Evolutionary conservation across 2,113 vertebrate genomes (phyloP).

Genomic region (Archocentrus centrarchus): DNA sequence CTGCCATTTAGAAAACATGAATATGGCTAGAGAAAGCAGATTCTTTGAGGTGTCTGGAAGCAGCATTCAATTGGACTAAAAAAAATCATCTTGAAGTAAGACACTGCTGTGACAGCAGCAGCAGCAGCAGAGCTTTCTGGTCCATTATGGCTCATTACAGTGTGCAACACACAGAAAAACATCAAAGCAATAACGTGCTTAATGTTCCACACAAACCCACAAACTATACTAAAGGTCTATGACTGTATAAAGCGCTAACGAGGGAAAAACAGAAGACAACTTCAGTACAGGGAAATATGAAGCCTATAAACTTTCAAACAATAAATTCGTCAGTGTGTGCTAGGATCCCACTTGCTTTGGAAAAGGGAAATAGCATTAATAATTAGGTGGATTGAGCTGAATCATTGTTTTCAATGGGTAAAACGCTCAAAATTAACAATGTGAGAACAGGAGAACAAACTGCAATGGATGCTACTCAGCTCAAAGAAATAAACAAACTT

Average conservation of each 20-base stretch:
- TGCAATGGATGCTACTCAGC: neutral
- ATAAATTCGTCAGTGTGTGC: neutral
- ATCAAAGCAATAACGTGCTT: neutral
- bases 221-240: neutral
- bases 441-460: neutral
- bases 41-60: conserved; percentile 36
- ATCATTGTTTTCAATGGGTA: neutral
- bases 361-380: neutral
- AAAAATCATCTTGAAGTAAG: conserved; percentile 18
- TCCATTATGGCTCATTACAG: conserved; percentile 17
- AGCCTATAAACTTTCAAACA: neutral
- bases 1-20: neutral
- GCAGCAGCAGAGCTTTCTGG: neutral
- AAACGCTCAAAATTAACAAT: neutral
- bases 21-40: neutral
- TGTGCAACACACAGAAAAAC: neutral
- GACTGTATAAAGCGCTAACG: neutral
- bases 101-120: neutral
- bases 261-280: neutral
- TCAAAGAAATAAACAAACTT: neutral
- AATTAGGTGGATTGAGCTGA: neutral
- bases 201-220: neutral
- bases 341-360: neutral
- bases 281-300: no score
- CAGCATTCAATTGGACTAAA: neutral